Evolutionary conservation across 2,888 invertebrate species (phyloP).

Genomic region (Cataglyphis albicans): DNA sequence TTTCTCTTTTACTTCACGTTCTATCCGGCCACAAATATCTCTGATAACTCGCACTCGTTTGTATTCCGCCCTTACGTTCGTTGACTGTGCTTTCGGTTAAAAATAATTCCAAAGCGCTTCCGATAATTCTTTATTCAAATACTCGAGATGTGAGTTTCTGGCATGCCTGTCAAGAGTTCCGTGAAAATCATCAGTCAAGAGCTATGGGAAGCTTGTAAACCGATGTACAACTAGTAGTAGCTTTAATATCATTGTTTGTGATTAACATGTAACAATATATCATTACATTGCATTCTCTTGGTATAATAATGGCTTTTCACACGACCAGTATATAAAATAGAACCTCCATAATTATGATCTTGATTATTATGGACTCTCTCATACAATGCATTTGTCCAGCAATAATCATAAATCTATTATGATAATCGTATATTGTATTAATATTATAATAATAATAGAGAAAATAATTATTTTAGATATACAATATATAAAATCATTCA

Average conservation of each 20-base stretch:
- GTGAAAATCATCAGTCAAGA: constrained; percentile 5
- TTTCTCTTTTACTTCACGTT: constrained; percentile 8
- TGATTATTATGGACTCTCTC: constrained; percentile 10
- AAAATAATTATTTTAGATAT: not conserved
- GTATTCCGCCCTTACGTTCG: not conserved
- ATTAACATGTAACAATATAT: constrained; percentile 34
- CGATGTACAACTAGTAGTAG: constrained; percentile 15
- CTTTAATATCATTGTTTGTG: constrained; percentile 30
- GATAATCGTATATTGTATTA: not conserved
- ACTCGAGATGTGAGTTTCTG: constrained; percentile 13
- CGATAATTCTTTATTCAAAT: not conserved
- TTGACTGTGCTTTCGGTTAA: constrained; percentile 17
- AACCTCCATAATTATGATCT: constrained; percentile 10
- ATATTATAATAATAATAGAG: not conserved
- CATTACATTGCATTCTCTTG: constrained; percentile 39
- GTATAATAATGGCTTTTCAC: not conserved
- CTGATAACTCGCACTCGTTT: constrained; percentile 33
- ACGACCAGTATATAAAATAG: constrained; percentile 3
- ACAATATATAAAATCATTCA: too few species aligned
- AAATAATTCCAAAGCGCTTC: constrained; percentile 29
- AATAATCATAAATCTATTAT: constrained; percentile 3
- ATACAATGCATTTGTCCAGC: not conserved
- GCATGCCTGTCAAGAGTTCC: constrained; percentile 33
- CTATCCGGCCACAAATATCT: constrained; percentile 42
- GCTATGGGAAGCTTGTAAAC: constrained; percentile 18